Conservation (phyloP, 2,888 invertebrate species). For the Chalcis sispes region DNA sequence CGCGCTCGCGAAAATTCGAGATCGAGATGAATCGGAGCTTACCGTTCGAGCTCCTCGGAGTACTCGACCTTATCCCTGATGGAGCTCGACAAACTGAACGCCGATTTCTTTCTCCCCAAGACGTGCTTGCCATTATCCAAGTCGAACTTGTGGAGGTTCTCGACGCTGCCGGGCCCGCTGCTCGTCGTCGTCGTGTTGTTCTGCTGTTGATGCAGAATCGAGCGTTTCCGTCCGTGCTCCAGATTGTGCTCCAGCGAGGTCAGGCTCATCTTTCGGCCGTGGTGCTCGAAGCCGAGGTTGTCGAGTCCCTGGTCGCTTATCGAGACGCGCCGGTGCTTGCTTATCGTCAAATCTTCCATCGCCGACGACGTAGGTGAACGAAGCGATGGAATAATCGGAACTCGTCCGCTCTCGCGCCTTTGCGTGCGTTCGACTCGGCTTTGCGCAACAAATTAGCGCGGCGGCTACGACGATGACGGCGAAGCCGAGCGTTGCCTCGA, state of each 20-base stretch:
- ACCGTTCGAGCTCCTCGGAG: conserved; percentile 72
- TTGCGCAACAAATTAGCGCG: not conserved
- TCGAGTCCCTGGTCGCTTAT: conserved; percentile 74
- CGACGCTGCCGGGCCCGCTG: conserved; percentile 69
- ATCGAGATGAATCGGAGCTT: conserved; percentile 34
- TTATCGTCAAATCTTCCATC: conserved; percentile 62
- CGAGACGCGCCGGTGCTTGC: conserved; percentile 67
- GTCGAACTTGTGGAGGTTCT: conserved; percentile 72
- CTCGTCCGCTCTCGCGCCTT: not conserved
- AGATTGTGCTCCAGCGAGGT: conserved; percentile 62
- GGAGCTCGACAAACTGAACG: conserved; percentile 73
- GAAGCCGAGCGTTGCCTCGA: no score
- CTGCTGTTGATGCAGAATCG: conserved; percentile 67
- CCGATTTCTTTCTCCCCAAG: conserved; percentile 70
- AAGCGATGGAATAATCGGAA: conserved; percentile 18
- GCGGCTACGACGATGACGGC: no score
- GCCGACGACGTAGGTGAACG: not conserved
- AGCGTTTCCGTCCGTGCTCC: conserved; percentile 68
- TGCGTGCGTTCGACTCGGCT: not conserved
- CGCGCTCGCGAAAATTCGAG: no score
- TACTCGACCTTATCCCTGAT: conserved; percentile 74
- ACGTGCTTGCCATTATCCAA: conserved; percentile 67
- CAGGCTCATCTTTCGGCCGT: conserved; percentile 69
- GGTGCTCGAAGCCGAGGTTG: conserved; percentile 71
- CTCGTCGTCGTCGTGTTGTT: no score